phyloP scores from a whole-genome alignment of 2,797 vertebrate genomes.

The Crypturellus tataupa region DNA sequence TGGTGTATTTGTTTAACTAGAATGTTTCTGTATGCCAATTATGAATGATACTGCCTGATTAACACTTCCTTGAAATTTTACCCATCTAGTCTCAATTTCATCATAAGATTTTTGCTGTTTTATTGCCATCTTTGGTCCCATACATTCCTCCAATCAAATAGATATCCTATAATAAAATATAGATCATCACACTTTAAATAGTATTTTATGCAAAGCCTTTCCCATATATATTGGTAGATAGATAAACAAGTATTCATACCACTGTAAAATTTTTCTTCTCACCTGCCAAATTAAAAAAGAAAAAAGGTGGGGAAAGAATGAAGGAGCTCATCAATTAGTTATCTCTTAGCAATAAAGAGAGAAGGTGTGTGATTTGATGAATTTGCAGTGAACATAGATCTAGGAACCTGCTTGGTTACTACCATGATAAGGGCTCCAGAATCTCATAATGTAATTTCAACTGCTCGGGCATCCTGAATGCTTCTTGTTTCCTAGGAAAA shows the following conservation, averaged over 20 bases:
- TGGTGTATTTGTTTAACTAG: neutral
- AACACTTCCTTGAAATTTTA: neutral
- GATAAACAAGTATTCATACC: neutral
- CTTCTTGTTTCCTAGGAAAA: neutral
- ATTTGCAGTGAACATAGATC: neutral
- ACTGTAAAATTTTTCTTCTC: neutral
- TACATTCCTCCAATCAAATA: constrained; percentile 34
- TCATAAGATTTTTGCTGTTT: neutral
- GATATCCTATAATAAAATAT: constrained; percentile 7
- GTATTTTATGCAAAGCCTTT: neutral
- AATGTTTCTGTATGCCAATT: neutral
- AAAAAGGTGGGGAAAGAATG: neutral
- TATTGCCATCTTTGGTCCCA: neutral
- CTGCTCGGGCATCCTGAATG: neutral
- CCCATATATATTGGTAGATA: neutral
- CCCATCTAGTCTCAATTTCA: constrained; percentile 39
- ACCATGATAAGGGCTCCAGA: neutral
- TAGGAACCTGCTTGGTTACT: neutral
- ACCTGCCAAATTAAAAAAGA: neutral
- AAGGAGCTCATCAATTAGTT: neutral
- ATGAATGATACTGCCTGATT: neutral
- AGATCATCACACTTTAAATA: neutral
- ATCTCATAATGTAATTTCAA: neutral
- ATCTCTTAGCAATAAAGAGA: neutral
- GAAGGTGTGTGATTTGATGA: neutral